Evolutionary conservation across 2,113 vertebrate species (phyloP), one percentile per base, ranked within the genome.

Genomic region (Megaceryle maxima): DNA sequence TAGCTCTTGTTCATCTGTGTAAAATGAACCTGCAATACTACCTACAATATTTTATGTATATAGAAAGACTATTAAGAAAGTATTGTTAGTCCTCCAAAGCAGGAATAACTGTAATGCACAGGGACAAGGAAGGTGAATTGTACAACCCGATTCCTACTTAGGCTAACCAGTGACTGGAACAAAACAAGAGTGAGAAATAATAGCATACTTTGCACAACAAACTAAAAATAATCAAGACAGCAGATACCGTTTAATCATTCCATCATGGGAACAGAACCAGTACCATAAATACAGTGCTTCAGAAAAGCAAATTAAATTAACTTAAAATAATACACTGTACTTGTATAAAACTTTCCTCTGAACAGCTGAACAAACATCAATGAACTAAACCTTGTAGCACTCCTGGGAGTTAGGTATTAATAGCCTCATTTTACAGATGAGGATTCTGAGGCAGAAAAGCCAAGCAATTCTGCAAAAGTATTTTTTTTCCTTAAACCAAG

Each of bases 321-420:
- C 86, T 88, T 92, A 94, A 94, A 96, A 94, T 97, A 97, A 97
- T 89, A 92, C 73, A 60, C 91, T 91, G 28, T 73, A 37, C 83
- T 94, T 86, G 88, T 56, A 44, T 60, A 46, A 77, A 92, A 87
- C 77, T 69, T 84, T 79, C 11, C 57, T 35, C 70, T 67, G 33
- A 91, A 76, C 95, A 97, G 96, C 96, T 97, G 95, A 93, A 94
- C 87, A 96, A 96, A 97, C 88, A 96, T 35, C 37, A 92, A 68
- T 51, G 69, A 97, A 82, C 60, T 90, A 83, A 95, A 92, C 57
- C 37, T 88, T 90, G 74, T 51, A 82, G 70, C 43, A 66, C 88
- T 91, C 80, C 57, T 79, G 90, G 80, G 92, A 96, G 21, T 82
- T 92, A 94, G 53, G 95, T 95, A 96, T 96, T 97, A 97, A 95